A percentile compares a stretch with the other conserved stretches of the same genome.
Conservation (phyloP, 2,113 vertebrate genomes). For the Carollia perspicillata region DNA sequence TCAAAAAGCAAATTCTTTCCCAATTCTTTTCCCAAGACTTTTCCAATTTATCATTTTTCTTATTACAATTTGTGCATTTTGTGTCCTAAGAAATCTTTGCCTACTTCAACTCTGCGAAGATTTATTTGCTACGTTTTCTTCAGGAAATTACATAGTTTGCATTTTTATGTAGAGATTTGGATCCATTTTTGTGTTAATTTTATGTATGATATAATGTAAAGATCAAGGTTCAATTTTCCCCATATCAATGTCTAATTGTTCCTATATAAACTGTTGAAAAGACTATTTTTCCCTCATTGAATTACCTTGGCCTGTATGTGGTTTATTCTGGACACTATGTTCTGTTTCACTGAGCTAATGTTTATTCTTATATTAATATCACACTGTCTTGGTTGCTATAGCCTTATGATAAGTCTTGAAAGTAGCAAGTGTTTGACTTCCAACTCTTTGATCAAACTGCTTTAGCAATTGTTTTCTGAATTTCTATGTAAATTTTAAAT, state of each 20-base stretch:
- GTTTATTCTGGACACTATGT: neutral
- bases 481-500: constrained; percentile 11
- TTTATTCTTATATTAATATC: neutral
- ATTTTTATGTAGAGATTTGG: neutral
- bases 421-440: neutral
- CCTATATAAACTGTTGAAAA: neutral
- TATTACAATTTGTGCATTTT: neutral
- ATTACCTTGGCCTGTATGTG: neutral
- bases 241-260: neutral
- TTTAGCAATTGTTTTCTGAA: neutral
- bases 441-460: neutral
- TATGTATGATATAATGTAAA: neutral
- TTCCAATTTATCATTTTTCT: neutral
- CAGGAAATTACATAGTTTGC: neutral
- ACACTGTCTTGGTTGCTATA: neutral
- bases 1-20: neutral
- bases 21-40: too few species aligned
- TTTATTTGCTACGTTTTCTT: neutral
- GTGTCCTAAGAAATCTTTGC: neutral
- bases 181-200: constrained; percentile 24
- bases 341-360: neutral
- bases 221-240: neutral
- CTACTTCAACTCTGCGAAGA: neutral
- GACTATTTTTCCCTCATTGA: neutral
- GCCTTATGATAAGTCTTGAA: neutral